These are phyloP conservation scores for Girardinus metallicus DNA, from an alignment of 2,797 vertebrate species.

Conservation along the genomic window DNA sequence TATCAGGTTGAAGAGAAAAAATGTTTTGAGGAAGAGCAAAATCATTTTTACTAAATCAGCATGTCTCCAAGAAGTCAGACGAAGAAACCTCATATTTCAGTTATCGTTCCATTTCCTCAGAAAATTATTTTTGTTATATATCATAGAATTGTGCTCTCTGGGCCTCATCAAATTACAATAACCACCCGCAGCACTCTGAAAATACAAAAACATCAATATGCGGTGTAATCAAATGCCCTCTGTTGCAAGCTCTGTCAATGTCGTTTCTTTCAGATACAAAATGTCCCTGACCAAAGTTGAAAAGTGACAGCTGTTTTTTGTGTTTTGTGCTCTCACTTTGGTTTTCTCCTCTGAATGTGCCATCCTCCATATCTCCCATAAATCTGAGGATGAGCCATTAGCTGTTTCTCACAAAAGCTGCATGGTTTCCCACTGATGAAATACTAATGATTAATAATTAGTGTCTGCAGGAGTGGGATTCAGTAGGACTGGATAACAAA, in stretches of 20 bases:
- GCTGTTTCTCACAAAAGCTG: slow-evolving; percentile 37
- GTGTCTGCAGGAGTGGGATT: slow-evolving; percentile 55
- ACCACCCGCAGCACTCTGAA: slow-evolving; percentile 59
- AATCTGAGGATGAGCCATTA: slow-evolving; percentile 21
- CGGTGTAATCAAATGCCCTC: slow-evolving; percentile 71
- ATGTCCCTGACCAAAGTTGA: slow-evolving; percentile 68
- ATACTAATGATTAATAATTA: slow-evolving; percentile 70
- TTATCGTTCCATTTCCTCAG: slow-evolving; percentile 59
- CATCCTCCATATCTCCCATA: slow-evolving; percentile 35
- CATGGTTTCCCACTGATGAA: slow-evolving; percentile 55
- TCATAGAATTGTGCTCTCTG: slow-evolving; percentile 53
- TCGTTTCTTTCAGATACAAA: slow-evolving; percentile 70
- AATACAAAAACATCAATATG: slow-evolving; percentile 77
- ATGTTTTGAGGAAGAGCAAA: slow-evolving; percentile 4
- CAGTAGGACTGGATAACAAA: slow-evolving; percentile 44
- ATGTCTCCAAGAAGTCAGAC: slow-evolving; percentile 54
- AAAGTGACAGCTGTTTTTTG: slow-evolving; percentile 52
- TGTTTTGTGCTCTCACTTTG: slow-evolving; percentile 21
- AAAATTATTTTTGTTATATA: slow-evolving; percentile 57
- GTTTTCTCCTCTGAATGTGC: slow-evolving; percentile 30
- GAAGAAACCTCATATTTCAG: slow-evolving; percentile 64
- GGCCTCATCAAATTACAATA: slow-evolving; percentile 71
- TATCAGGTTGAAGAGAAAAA: slow-evolving; percentile 11
- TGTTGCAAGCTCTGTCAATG: slow-evolving; percentile 72
- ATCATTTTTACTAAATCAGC: slow-evolving; percentile 48